A percentile compares a stretch with the other conserved stretches of the same genome.
Evolutionary conservation across 2,797 vertebrate species (phyloP).

Genomic region (Streptopelia turtur): DNA sequence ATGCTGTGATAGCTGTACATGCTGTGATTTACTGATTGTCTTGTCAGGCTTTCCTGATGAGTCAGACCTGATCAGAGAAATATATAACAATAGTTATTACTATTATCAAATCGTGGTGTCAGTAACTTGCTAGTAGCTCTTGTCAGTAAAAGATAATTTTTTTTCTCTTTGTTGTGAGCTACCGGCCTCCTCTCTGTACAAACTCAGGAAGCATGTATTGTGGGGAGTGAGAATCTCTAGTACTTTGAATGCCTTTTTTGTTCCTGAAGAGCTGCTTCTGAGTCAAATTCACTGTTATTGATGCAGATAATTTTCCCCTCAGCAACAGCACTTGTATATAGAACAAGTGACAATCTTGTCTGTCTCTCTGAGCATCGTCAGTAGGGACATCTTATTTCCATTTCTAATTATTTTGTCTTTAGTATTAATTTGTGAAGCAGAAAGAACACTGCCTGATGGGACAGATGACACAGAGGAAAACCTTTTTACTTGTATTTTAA

Average conservation of each 20-base stretch:
- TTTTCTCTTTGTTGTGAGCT: too few relatives aligned
- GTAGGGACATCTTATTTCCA: not conserved
- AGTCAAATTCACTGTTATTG: not conserved
- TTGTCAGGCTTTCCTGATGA: too few relatives aligned
- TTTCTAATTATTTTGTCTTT: slow-evolving; percentile 6
- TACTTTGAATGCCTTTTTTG: not conserved
- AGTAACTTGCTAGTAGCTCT: too few relatives aligned
- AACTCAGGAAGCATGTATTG: not conserved
- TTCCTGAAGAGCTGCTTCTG: not conserved
- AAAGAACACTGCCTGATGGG: not conserved
- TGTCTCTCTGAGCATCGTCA: not conserved
- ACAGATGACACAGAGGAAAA: not conserved
- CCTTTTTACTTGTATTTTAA: not conserved
- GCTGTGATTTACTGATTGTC: too few relatives aligned
- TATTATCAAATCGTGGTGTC: too few relatives aligned
- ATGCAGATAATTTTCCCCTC: not conserved
- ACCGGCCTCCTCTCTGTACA: too few relatives aligned
- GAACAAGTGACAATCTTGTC: not conserved
- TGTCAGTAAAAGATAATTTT: too few relatives aligned
- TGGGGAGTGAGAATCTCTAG: not conserved
- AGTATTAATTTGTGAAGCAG: not conserved
- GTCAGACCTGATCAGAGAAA: too few relatives aligned
- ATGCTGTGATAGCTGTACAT: too few relatives aligned
- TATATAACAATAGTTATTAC: too few relatives aligned
- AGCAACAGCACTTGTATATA: not conserved